phyloP scores from a whole-genome alignment of 2,797 vertebrate species.

The Eulemur coronatus region DNA sequence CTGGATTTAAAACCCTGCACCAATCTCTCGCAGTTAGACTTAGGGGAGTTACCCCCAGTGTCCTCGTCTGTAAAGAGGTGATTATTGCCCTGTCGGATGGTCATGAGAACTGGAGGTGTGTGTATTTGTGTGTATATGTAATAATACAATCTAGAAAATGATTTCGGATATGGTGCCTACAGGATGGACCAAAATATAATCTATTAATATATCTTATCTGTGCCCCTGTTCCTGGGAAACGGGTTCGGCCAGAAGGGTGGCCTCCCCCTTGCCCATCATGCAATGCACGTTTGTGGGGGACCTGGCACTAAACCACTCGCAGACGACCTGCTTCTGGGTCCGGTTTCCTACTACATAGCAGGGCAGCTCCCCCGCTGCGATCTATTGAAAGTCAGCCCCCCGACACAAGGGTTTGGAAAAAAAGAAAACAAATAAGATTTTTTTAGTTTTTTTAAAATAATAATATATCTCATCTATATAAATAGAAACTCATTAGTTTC shows the following conservation, averaged over 20 bases:
- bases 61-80: not conserved
- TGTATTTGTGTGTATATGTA: not conserved
- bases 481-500: not conserved
- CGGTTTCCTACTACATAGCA: too few species aligned
- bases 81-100: not conserved
- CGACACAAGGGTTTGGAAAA: too few species aligned
- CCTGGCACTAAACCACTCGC: too few species aligned
- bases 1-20: not conserved
- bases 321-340: too few species aligned
- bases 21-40: not conserved
- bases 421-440: too few species aligned
- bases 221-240: too few species aligned
- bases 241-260: too few species aligned
- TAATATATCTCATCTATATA: not conserved
- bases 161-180: not conserved
- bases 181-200: not conserved
- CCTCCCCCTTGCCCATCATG: too few species aligned
- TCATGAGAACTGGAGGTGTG: not conserved
- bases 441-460: too few species aligned
- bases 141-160: not conserved
- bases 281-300: too few species aligned
- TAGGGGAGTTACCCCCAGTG: not conserved
- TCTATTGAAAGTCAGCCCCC: too few species aligned
- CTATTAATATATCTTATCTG: not conserved
- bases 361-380: too few species aligned